Evolutionary conservation across 2,113 vertebrate genomes (phyloP).

Genomic region (Xiphophorus couchianus): DNA sequence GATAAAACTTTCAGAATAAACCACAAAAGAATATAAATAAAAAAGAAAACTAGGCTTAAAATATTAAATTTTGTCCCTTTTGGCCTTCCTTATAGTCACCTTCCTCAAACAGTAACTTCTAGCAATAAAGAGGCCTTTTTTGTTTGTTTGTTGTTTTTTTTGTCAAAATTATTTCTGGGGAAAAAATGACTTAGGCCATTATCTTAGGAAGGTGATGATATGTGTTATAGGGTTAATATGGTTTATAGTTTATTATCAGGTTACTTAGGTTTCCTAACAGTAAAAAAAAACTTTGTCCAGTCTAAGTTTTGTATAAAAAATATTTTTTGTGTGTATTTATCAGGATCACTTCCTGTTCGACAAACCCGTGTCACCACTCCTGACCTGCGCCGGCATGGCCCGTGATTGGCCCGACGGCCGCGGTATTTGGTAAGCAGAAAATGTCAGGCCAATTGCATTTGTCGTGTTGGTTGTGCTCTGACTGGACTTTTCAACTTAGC

Average conservation of each 20-base stretch:
- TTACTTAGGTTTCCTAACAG: neutral
- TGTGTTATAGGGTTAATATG: no score
- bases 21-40: no score
- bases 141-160: no score
- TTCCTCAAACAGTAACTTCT: no score
- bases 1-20: no score
- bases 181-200: no score
- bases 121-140: no score
- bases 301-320: neutral
- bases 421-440: slow-evolving; percentile 78
- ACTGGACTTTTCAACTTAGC: neutral
- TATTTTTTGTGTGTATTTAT: slow-evolving; percentile 15
- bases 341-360: slow-evolving; percentile 84
- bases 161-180: no score
- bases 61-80: no score
- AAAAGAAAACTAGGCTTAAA: no score
- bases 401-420: slow-evolving; percentile 83
- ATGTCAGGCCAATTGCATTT: neutral
- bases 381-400: slow-evolving; percentile 83
- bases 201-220: no score
- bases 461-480: neutral
- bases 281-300: neutral
- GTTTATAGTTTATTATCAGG: neutral
- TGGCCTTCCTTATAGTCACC: no score
- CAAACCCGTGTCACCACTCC: slow-evolving; percentile 81